phyloP scores from a whole-genome alignment of 2,113 vertebrate genomes.

The Protobothrops mucrosquamatus region DNA sequence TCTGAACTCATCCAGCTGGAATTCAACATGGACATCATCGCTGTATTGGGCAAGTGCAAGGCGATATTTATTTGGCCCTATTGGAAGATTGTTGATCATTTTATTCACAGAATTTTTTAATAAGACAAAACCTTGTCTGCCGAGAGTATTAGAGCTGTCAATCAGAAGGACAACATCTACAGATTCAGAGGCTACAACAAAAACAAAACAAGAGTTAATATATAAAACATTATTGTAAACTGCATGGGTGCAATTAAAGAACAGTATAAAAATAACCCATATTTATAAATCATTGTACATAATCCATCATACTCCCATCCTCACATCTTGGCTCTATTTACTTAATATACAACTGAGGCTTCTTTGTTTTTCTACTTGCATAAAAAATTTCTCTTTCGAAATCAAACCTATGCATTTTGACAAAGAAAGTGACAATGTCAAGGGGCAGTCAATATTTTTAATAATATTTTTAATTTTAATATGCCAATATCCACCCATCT shows the following conservation, averaged over 20 bases:
- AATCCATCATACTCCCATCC: neutral
- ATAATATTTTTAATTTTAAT: neutral
- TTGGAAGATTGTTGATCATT: slow-evolving; percentile 35
- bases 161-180: slow-evolving; percentile 56
- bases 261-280: neutral
- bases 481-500: neutral
- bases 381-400: neutral
- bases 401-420: neutral
- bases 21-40: slow-evolving; percentile 32
- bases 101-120: slow-evolving; percentile 38
- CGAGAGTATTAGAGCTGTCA: slow-evolving; percentile 47
- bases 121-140: slow-evolving; percentile 26
- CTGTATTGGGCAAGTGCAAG: slow-evolving; percentile 50
- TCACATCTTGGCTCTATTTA: neutral
- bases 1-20: slow-evolving; percentile 35
- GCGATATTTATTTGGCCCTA: slow-evolving; percentile 42
- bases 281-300: neutral
- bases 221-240: neutral
- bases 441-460: neutral
- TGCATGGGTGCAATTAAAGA: neutral
- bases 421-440: neutral
- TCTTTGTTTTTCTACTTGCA: neutral
- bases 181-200: slow-evolving; percentile 45
- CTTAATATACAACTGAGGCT: neutral
- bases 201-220: neutral